These are phyloP conservation scores for Ptychoptera albimana DNA, from an alignment of 2,888 invertebrate species.

Conservation along the genomic window DNA sequence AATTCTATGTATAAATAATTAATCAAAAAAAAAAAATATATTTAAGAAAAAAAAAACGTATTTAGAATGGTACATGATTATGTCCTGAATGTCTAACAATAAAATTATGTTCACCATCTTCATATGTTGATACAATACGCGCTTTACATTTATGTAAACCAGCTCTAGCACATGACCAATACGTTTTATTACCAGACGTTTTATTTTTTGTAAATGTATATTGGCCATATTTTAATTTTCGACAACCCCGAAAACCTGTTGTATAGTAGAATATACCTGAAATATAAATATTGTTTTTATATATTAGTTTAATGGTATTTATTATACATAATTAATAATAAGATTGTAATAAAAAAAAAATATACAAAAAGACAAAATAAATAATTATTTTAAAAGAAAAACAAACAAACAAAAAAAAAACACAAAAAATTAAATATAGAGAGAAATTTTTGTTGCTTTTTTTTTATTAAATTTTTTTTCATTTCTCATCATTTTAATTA, in stretches of 20 bases:
- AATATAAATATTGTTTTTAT: constrained; percentile 6
- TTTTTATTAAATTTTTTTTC: too few species aligned
- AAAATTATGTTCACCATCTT: constrained; percentile 24
- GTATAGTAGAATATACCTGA: constrained; percentile 23
- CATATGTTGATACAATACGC: constrained; percentile 27
- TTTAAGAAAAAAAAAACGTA: neutral
- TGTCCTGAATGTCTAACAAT: constrained; percentile 28
- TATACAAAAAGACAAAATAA: neutral
- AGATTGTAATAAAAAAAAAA: neutral
- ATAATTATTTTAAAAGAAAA: neutral
- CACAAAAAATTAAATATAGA: too few species aligned
- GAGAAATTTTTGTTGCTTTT: too few species aligned
- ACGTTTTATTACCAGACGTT: constrained; percentile 25
- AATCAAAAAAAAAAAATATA: neutral
- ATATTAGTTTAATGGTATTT: neutral
- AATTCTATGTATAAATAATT: too few species aligned
- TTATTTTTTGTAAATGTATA: constrained; percentile 31
- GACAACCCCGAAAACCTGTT: constrained; percentile 30
- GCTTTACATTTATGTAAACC: constrained; percentile 31
- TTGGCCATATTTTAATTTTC: constrained; percentile 29
- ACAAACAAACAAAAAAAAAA: neutral
- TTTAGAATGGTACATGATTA: constrained; percentile 30
- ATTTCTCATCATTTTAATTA: too few species aligned
- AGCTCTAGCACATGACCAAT: constrained; percentile 32
- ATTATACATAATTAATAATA: neutral